phyloP scores from a whole-genome alignment of 2,113 vertebrate genomes.

The Arvicanthis niloticus region DNA sequence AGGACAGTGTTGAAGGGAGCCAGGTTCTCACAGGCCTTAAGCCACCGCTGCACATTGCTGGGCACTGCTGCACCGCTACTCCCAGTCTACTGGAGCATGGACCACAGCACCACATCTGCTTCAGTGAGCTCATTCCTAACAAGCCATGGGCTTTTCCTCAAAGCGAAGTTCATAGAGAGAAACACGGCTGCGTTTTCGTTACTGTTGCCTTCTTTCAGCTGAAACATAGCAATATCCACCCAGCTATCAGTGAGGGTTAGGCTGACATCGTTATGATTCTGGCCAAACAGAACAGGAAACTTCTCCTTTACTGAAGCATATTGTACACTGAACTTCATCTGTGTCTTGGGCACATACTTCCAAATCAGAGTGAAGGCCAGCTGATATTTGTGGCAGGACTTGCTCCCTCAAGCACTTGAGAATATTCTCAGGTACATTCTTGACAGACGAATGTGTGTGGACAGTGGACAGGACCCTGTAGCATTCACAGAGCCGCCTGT shows the following conservation, averaged over 20 bases:
- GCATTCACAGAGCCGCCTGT: slow-evolving; percentile 92
- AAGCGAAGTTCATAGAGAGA: slow-evolving; percentile 90
- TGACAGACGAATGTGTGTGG: slow-evolving; percentile 94
- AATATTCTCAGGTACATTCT: slow-evolving; percentile 89
- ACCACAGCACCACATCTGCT: slow-evolving; percentile 93
- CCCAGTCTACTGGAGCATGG: slow-evolving; percentile 87
- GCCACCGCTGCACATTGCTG: slow-evolving; percentile 92
- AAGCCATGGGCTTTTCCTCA: slow-evolving; percentile 91
- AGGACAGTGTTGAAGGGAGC: slow-evolving; percentile 89
- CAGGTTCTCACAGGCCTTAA: slow-evolving; percentile 94
- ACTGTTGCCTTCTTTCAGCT: slow-evolving; percentile 91
- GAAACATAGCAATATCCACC: slow-evolving; percentile 94
- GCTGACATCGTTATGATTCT: slow-evolving; percentile 86
- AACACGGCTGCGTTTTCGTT: slow-evolving; percentile 92
- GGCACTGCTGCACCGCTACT: slow-evolving; percentile 74
- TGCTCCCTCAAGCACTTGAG: slow-evolving; percentile 94
- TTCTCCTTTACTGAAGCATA: slow-evolving; percentile 97
- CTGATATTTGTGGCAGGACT: slow-evolving; percentile 92
- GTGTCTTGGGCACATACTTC: slow-evolving; percentile 96
- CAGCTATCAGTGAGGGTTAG: slow-evolving; percentile 94
- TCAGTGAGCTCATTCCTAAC: slow-evolving; percentile 91
- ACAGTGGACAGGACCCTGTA: slow-evolving; percentile 93
- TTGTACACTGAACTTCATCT: slow-evolving; percentile 97
- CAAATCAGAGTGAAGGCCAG: slow-evolving; percentile 98
- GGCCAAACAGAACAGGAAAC: slow-evolving; percentile 94